Base-by-base conservation (phyloP, 2,113 vertebrate genomes). In the Siniperca chuatsi region DNA sequence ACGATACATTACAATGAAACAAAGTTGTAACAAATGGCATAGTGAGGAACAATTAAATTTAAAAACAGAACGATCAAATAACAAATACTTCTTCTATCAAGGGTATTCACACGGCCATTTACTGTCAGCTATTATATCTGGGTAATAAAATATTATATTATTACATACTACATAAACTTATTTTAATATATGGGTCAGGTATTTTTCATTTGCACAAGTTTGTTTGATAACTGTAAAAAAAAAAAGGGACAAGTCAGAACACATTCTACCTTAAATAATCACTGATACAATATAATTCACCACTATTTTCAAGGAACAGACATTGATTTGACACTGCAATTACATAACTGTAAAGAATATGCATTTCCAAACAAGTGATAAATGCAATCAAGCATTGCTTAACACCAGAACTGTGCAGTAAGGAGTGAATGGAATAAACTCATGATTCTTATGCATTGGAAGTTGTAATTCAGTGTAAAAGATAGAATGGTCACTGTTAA, bases 201-300 rank as follows among this genome's bases (percentile, higher is more conserved):
- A 58, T 58, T 79, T 62, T 77, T 4, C 16, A 65, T 76, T 23
- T 66, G 71, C 20, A 79, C 20, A 68, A 18, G 40, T 76, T 66
- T 33, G 1, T 25, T 72, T 44, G 60, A 65, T 16, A 44, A 60
- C 29, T 74, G 37, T 57, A 81, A 81, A 29, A 29, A 82, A 84
- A 79, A 70, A 54, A 20, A 7, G 6, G n/a, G 46, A 77, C 4
- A 70, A 35, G 15, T 70, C 12, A 52, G 20, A 58, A 44, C 23
- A 64, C 4, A 75, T 46, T 76, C 11, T 33, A 25, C 35, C 64
- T 81, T 82, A 86, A 86, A 86, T 83, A 79, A 80, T 83, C 54
- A 86, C 25, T 11, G 40, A 78, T n/a, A 78, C 15, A 73, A 71
- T 52, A 85, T 50, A 61, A 75, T 76, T 78, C 13, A 82, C 44